Base-by-base conservation (phyloP, 2,888 invertebrate genomes). In the Peribatodes rhomboidaria region DNA sequence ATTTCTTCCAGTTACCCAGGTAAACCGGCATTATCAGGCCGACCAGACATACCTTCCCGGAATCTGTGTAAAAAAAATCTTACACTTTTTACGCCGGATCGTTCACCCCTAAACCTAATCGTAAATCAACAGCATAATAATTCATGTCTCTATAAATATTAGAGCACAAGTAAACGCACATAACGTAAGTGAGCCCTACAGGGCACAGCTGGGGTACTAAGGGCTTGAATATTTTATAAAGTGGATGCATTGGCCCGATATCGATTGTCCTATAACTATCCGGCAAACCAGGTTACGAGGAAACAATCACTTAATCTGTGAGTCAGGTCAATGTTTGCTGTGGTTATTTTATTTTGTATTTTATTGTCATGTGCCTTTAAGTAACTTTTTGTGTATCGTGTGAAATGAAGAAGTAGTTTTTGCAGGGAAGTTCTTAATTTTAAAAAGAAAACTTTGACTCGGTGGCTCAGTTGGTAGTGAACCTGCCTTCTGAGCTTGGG, bases 131-230 rank as follows among this genome's bases (percentile, higher is more conserved):
- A 49, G 49, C 67, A 67, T 65, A 66, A 70, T 72, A 68, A 71
- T 69, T 71, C 64, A 73, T 66, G 65, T 54, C 65, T 67, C 56
- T 62, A 68, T 71, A 69, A 70, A 73, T 69, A 73, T 68, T 68
- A 65, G 50, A 65, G 58, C 53, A 57, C 61, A 46, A 52, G 60
- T 61, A 58, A 71, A 68, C 65, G 64, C 62, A 65, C 53, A 18
- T 67, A 66, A 67, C 60, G 54, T 49, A 58, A 46, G 61, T 46
- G 49, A 50, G n/a, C 50, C 49, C 18, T 54, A 35, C 53, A 50
- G 27, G 31, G 31, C 49, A 31, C 67, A 67, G 59, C 39, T 63
- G 67, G 47, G 37, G 46, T 27, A 11, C 46, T 35, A 37, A 20
- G 18, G 9, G 39, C 46, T 44, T 60, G 46, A 55, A 65, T 64